Evolutionary conservation across 1,140 invertebrate genomes (phyloP).

Genomic region (Bombus superbus): DNA sequence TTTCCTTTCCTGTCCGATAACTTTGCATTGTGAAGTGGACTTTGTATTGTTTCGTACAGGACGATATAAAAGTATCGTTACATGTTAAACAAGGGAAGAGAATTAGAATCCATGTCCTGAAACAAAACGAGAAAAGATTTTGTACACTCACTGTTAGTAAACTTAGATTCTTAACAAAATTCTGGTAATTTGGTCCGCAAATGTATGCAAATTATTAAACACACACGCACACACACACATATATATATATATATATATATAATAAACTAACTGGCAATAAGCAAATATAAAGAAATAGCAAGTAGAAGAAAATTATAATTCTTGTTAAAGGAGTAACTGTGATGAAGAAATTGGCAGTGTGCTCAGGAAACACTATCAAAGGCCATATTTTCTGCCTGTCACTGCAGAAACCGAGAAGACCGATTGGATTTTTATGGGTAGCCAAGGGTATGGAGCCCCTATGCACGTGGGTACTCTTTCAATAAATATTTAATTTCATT

Average conservation of each 20-base stretch:
- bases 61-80: no score
- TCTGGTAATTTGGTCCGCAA: no score
- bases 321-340: conserved; percentile 91
- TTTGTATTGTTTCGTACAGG: no score
- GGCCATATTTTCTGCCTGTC: conserved; percentile 94
- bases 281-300: neutral
- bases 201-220: no score
- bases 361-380: conserved; percentile 90
- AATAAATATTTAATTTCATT: neutral
- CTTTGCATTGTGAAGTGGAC: no score
- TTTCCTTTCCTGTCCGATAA: no score
- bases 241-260: neutral
- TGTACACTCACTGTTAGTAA: no score
- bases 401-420: conserved; percentile 92
- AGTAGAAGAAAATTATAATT: neutral
- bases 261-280: neutral
- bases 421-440: conserved; percentile 99
- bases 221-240: no score
- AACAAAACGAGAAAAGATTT: no score
- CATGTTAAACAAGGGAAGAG: no score
- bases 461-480: conserved; percentile 90
- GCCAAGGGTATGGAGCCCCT: conserved; percentile 94
- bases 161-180: no score
- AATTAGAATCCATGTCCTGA: no score
- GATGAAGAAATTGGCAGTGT: conserved; percentile 89